A percentile compares a stretch with the other conserved stretches of the same genome.
Conservation (phyloP, 2,113 vertebrate species). For the Anser cygnoides region DNA sequence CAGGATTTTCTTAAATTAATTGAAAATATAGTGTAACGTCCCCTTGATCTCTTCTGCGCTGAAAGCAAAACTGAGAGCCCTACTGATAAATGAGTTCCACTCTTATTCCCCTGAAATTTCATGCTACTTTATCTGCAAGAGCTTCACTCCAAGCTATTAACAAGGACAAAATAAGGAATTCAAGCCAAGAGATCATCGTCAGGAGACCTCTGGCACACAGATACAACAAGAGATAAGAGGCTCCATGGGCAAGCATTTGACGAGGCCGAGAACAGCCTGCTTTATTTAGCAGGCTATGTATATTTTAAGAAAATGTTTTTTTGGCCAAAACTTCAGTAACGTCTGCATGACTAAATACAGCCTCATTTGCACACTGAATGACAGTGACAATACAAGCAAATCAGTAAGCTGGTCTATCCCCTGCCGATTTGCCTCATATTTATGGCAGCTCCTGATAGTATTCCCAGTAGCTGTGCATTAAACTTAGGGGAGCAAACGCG, state of each 20-base stretch:
- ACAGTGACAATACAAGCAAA: constrained; percentile 29
- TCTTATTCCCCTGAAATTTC: constrained; percentile 41
- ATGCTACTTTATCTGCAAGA: constrained; percentile 31
- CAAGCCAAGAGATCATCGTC: constrained; percentile 10
- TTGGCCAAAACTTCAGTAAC: background rate
- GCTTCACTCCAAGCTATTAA: background rate
- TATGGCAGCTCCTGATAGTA: background rate
- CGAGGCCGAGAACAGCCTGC: background rate
- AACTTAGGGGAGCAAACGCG: background rate
- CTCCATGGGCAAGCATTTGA: background rate
- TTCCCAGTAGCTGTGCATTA: background rate
- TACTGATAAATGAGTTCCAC: constrained; percentile 6
- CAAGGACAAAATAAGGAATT: constrained; percentile 36
- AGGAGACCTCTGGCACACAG: background rate
- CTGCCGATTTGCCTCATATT: background rate
- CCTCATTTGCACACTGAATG: background rate
- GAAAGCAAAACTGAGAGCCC: background rate
- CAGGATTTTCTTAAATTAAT: background rate
- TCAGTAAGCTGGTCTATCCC: background rate
- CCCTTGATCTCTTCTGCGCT: background rate
- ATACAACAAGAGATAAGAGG: background rate
- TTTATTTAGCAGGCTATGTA: background rate
- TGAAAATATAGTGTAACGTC: background rate
- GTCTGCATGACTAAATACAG: constrained; percentile 2
- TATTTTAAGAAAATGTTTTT: constrained; percentile 24